Evolutionary conservation across 1,140 invertebrate genomes (phyloP), one percentile per base, ranked within the genome.

Genomic region (Rhyzopertha dominica): DNA sequence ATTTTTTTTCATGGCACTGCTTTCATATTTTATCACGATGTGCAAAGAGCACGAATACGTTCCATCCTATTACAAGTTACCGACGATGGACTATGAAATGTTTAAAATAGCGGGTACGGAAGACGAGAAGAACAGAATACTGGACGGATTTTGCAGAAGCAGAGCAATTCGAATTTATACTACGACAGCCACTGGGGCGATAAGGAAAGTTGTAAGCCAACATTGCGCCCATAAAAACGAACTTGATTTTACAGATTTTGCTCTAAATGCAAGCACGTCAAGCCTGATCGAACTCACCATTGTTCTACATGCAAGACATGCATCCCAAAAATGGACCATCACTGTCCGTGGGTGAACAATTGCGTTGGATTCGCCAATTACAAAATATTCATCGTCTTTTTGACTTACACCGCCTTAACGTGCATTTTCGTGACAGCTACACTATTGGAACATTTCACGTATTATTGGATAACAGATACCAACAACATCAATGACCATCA

Each of bases 301-400:
- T 61, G 58, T 49, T 44, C 56, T 12, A 51, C 47, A 35, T 66
- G 65, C 53, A 39, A 60, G n/a, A 55, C 42, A 13, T 85, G 82
- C 67, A 74, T 81, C 2, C 69, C 82, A 58, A 84, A 83, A 65
- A 82, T 85, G 79, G 83, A 86, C 65, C 80, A 82, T 61, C 80
- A 82, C 64, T 83, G 80, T 66, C 81, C 82, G 2, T 86, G 84
- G 84, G 80, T 87, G 19, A 84, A 85, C 60, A 84, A 80, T 45
- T 86, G 84, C 59, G 76, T 81, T 55, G 84, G 84, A 14, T 63
- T 57, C 39, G 34, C 32, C 5, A 65, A 65, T 45, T 61, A 63
- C 42, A 65, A 65, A 46, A 51, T 45, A 23, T 65, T 63, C 43
- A 31, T 63, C 9, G 30, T 65, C 7, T 32, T 56, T 7, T 25